phyloP scores from a whole-genome alignment of 2,797 vertebrate genomes.

The Eremophila alpestris region DNA sequence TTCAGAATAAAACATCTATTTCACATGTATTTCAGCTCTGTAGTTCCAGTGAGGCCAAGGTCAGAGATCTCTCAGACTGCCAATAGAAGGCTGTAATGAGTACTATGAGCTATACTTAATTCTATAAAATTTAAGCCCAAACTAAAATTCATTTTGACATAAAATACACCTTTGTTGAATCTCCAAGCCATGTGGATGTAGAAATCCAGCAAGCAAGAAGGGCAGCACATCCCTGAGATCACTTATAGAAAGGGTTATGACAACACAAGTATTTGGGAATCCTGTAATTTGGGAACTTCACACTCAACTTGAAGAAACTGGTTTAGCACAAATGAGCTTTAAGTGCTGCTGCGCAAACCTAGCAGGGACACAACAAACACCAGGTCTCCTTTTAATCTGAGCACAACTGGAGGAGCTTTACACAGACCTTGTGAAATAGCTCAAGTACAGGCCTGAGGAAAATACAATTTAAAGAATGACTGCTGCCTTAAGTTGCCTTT shows the following conservation, averaged over 20 bases:
- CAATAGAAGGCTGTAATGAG: neutral
- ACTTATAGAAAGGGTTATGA: neutral
- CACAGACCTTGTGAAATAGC: neutral
- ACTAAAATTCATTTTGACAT: neutral
- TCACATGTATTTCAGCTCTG: neutral
- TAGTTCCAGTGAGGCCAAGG: neutral
- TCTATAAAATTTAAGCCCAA: neutral
- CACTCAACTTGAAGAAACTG: neutral
- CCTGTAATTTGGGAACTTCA: neutral
- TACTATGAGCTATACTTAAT: neutral
- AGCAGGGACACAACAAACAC: rapidly evolving
- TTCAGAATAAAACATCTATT: neutral
- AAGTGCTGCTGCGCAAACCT: neutral
- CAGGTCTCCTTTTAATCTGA: neutral
- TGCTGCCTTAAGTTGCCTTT: neutral
- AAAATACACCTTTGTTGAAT: neutral
- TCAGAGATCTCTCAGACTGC: neutral
- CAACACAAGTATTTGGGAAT: neutral
- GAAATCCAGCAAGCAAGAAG: neutral
- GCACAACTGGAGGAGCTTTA: neutral
- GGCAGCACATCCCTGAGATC: neutral
- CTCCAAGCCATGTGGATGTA: rapidly evolving
- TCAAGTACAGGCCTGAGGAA: neutral
- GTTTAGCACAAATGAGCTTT: neutral
- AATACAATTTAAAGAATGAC: neutral